These are phyloP conservation scores for Capitella teleta DNA, from an alignment of 1,140 invertebrate species.

Conservation along the genomic window DNA sequence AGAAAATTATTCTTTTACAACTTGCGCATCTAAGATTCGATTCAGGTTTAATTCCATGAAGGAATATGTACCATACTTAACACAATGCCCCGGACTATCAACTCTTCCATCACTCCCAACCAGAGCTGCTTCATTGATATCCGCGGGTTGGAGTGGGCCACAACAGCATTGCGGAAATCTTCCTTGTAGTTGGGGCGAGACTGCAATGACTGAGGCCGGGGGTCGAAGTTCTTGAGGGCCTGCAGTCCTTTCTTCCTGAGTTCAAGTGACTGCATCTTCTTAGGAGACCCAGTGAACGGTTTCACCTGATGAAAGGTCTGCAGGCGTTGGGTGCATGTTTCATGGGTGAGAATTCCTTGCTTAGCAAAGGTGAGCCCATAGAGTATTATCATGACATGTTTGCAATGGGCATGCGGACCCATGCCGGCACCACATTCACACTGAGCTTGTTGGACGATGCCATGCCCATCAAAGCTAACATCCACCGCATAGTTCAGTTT, in stretches of 20 bases:
- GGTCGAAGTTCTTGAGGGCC: slow-evolving; percentile 13
- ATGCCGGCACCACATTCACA: slow-evolving; percentile 21
- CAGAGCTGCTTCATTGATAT: no score
- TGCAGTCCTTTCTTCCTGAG: not conserved
- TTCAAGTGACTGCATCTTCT: slow-evolving; percentile 11
- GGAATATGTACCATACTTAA: no score
- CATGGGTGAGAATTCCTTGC: slow-evolving; percentile 5
- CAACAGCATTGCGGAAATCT: no score
- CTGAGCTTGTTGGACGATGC: slow-evolving; percentile 12
- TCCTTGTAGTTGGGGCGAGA: no score
- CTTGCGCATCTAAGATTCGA: no score
- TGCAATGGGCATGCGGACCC: slow-evolving; percentile 18
- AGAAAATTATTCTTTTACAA: no score
- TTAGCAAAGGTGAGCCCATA: slow-evolving; percentile 12
- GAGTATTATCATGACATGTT: slow-evolving; percentile 14
- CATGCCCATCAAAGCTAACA: slow-evolving; percentile 11
- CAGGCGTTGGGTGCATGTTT: slow-evolving; percentile 17
- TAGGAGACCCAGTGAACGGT: slow-evolving; percentile 11
- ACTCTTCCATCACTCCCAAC: no score
- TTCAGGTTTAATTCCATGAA: no score
- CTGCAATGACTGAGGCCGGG: no score
- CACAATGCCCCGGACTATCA: no score
- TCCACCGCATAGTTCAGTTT: slow-evolving; percentile 18
- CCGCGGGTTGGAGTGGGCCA: no score
- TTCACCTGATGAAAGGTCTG: slow-evolving; percentile 16